Conservation (phyloP, 1,140 invertebrate genomes). For the Drosophila tani region DNA sequence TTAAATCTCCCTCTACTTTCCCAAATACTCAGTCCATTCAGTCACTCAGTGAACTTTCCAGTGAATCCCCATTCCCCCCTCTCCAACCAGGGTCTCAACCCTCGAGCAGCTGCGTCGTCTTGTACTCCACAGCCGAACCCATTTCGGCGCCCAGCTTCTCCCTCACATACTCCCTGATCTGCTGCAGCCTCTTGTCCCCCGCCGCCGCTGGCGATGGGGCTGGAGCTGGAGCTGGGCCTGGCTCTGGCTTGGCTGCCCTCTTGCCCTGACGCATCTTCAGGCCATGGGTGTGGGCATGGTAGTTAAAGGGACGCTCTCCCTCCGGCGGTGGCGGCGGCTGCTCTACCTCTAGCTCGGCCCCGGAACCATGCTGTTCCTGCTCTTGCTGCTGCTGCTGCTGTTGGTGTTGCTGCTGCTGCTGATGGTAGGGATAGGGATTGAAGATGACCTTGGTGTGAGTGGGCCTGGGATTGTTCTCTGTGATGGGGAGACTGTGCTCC, state of each 20-base stretch:
- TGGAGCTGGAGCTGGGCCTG: constrained; percentile 7
- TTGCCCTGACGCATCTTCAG: constrained; percentile 58
- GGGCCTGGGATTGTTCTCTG: constrained; percentile 78
- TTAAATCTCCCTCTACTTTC: neutral
- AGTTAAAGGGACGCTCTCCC: constrained; percentile 74
- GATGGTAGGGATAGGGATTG: constrained; percentile 64
- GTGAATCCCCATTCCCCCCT: neutral
- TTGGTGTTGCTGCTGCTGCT: constrained; percentile 47
- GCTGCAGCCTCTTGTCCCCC: constrained; percentile 60
- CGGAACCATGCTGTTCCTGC: constrained; percentile 23
- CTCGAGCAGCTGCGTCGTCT: constrained; percentile 76
- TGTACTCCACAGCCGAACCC: constrained; percentile 77
- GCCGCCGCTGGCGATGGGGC: neutral
- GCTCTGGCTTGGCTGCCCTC: constrained; percentile 50
- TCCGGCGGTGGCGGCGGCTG: constrained; percentile 12
- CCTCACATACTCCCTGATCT: constrained; percentile 77
- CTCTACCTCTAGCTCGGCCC: constrained; percentile 11
- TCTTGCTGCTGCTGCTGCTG: constrained; percentile 33
- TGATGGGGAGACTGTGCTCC: constrained; percentile 58
- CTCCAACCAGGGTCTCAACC: constrained; percentile 31
- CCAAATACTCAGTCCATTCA: neutral
- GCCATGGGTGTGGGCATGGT: constrained; percentile 67
- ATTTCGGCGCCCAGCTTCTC: constrained; percentile 78
- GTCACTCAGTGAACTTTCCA: neutral
- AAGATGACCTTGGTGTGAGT: constrained; percentile 83